phyloP scores from a whole-genome alignment of 2,113 vertebrate species.

The Thalassoma bifasciatum region DNA sequence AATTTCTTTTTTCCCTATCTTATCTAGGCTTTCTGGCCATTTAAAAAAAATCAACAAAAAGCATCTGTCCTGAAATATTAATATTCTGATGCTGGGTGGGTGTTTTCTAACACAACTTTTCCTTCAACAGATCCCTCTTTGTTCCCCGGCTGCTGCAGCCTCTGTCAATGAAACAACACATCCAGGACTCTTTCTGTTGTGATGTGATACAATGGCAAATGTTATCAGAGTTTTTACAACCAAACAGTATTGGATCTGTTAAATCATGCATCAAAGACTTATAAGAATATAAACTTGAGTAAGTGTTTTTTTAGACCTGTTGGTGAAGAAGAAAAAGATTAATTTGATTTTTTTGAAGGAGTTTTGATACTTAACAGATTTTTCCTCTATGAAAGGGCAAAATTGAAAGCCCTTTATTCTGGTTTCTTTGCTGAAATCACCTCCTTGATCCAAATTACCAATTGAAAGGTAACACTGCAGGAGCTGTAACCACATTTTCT shows the following conservation, averaged over 20 bases:
- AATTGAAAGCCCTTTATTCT: too few relatives aligned
- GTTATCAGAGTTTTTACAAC: not conserved
- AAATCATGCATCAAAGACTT: not conserved
- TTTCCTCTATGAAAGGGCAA: too few relatives aligned
- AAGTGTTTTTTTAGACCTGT: not conserved
- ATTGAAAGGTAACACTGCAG: too few relatives aligned
- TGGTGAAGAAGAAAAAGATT: too few relatives aligned
- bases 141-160: conserved; percentile 52
- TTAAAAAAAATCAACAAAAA: conserved; percentile 80
- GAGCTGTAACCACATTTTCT: not conserved
- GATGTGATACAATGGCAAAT: not conserved
- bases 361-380: too few relatives aligned
- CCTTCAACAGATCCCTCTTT: conserved; percentile 81
- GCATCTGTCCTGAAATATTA: conserved; percentile 86
- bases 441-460: not conserved
- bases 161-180: conserved; percentile 15
- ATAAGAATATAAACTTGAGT: not conserved
- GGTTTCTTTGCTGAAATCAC: too few relatives aligned
- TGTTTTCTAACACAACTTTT: conserved; percentile 85
- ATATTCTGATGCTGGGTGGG: conserved; percentile 87
- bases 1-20: not conserved
- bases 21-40: conserved; percentile 44
- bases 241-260: not conserved
- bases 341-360: too few relatives aligned
- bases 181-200: not conserved